phyloP scores from a whole-genome alignment of 2,113 vertebrate species.

The Centropristis striata region DNA sequence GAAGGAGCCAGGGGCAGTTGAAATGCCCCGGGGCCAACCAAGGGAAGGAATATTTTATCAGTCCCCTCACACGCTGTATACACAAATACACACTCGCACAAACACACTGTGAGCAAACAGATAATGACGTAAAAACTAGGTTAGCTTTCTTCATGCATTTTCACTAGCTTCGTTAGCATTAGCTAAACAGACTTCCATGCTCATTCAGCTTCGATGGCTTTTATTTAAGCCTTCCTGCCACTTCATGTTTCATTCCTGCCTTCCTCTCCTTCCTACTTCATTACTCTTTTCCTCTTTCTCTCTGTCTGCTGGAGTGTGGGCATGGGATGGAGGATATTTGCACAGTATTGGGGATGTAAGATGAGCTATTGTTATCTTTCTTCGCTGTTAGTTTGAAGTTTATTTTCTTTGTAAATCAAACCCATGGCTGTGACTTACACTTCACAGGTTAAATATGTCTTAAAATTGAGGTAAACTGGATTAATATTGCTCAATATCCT shows the following conservation, averaged over 20 bases:
- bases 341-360: conserved; percentile 24
- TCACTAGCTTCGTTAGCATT: conserved; percentile 70
- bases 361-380: conserved; percentile 28
- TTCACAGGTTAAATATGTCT: neutral
- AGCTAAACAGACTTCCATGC: conserved; percentile 62
- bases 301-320: conserved; percentile 49
- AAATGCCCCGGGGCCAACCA: conserved; percentile 94
- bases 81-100: conserved; percentile 68
- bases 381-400: conserved; percentile 10
- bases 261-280: conserved; percentile 49
- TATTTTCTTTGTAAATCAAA: conserved; percentile 25
- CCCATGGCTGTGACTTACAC: neutral
- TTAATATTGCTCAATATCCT: neutral
- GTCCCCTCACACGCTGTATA: conserved; percentile 81
- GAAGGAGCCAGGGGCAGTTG: conserved; percentile 94
- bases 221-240: conserved; percentile 54
- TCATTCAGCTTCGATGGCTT: conserved; percentile 73
- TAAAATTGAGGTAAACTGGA: neutral
- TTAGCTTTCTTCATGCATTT: conserved; percentile 67
- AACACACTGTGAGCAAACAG: conserved; percentile 70
- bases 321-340: conserved; percentile 30
- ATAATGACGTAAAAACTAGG: conserved; percentile 81
- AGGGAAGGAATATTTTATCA: conserved; percentile 85
- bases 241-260: conserved; percentile 58
- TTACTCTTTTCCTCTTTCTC: conserved; percentile 39